phyloP scores from a whole-genome alignment of 2,888 invertebrate genomes.

The Apeira syringaria region DNA sequence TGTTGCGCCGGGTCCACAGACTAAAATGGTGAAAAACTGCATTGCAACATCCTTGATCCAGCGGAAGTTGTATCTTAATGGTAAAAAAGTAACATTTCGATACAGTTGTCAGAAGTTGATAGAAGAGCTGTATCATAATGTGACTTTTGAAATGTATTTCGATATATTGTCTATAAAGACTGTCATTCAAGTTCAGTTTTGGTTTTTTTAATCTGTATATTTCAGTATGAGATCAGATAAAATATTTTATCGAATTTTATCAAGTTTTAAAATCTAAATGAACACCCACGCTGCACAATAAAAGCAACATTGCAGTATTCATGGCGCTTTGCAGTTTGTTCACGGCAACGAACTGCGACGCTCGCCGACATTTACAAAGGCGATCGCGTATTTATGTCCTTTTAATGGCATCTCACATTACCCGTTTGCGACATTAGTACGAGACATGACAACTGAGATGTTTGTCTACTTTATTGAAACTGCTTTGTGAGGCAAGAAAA shows the following conservation, averaged over 20 bases:
- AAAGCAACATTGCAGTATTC: constrained; percentile 13
- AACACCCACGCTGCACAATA: constrained; percentile 2
- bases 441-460: constrained; percentile 64
- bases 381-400: constrained; percentile 76
- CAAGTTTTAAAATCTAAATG: background rate
- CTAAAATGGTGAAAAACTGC: no score
- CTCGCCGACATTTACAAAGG: constrained; percentile 60
- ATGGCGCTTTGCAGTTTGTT: constrained; percentile 24
- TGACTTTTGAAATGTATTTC: no score
- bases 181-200: no score
- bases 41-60: no score
- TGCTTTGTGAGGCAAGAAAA: background rate
- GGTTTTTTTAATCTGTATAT: no score
- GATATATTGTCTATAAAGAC: no score
- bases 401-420: constrained; percentile 79
- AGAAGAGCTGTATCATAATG: no score
- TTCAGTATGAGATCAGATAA: no score
- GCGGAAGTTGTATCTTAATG: no score
- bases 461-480: constrained; percentile 1
- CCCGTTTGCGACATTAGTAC: constrained; percentile 51
- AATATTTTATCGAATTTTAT: background rate
- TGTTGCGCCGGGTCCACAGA: no score
- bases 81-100: no score
- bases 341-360: constrained; percentile 29
- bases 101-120: no score